These are phyloP conservation scores for Triplophysa tibetana DNA, from an alignment of 2,113 vertebrate genomes.

Conservation along the genomic window DNA sequence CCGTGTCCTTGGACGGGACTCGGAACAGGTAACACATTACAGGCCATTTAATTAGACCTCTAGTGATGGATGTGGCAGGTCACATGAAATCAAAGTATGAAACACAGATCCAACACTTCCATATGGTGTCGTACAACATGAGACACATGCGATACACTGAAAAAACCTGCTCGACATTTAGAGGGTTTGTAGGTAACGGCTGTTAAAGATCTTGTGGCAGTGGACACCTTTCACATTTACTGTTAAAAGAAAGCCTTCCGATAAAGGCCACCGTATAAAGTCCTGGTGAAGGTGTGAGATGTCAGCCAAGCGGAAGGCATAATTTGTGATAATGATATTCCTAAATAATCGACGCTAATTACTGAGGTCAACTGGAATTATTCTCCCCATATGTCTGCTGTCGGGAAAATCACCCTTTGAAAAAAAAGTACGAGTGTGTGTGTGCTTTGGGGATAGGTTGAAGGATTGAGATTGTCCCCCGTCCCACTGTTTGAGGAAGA, in stretches of 20 bases:
- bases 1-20: slow-evolving; percentile 39
- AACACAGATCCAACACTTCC: slow-evolving; percentile 22
- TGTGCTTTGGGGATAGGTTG: background rate
- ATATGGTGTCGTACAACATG: background rate
- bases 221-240: background rate
- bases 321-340: slow-evolving; percentile 55
- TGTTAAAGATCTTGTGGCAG: background rate
- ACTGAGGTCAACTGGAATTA: slow-evolving; percentile 67
- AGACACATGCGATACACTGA: background rate
- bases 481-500: slow-evolving; percentile 45
- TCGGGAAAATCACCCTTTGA: slow-evolving; percentile 44
- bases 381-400: slow-evolving; percentile 60
- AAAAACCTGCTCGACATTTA: background rate
- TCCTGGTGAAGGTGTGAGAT: slow-evolving; percentile 24
- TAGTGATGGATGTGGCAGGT: slow-evolving; percentile 23
- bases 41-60: slow-evolving; percentile 9
- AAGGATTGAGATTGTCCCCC: slow-evolving; percentile 24
- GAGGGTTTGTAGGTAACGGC: background rate
- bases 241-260: background rate
- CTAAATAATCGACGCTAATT: slow-evolving; percentile 57
- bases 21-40: slow-evolving; percentile 9
- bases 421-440: background rate
- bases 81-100: slow-evolving; percentile 8
- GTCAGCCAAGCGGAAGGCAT: slow-evolving; percentile 20
- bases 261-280: slow-evolving; percentile 1